These are phyloP conservation scores for Drosophila nr. fundita DNA, from an alignment of 2,888 invertebrate species.

Conservation along the genomic window DNA sequence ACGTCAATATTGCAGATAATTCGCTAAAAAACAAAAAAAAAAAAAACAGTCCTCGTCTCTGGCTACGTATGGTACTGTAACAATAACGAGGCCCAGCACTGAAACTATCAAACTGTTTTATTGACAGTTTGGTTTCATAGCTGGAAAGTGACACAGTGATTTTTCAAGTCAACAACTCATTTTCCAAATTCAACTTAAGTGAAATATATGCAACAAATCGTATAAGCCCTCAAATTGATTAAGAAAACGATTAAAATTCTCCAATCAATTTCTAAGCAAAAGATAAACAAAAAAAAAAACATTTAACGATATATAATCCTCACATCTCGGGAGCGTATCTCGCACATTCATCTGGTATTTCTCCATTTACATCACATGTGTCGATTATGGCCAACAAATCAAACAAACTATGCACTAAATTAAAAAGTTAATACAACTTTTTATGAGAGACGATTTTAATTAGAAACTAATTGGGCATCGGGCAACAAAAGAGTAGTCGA, in stretches of 20 bases:
- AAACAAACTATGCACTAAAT: slow-evolving; percentile 17
- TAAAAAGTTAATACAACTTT: slow-evolving; percentile 34
- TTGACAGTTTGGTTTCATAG: slow-evolving; percentile 46
- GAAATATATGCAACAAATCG: not conserved
- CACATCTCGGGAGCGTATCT: not conserved
- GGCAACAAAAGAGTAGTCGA: slow-evolving; percentile 40
- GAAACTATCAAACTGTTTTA: slow-evolving; percentile 13
- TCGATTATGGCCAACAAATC: slow-evolving; percentile 22
- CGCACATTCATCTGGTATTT: slow-evolving; percentile 5
- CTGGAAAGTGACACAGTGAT: slow-evolving; percentile 35
- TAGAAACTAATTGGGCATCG: slow-evolving; percentile 69
- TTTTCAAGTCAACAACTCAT: not conserved
- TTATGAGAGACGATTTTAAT: slow-evolving; percentile 65
- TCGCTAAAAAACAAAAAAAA: slow-evolving; percentile 1
- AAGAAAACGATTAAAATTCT: not conserved
- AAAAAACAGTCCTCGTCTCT: slow-evolving; percentile 61
- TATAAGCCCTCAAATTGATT: not conserved
- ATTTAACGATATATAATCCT: not conserved
- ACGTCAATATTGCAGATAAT: slow-evolving; percentile 55
- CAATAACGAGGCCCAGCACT: slow-evolving; percentile 9
- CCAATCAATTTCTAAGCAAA: not conserved
- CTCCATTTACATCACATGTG: not conserved
- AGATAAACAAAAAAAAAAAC: not conserved
- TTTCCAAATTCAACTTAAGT: not conserved
- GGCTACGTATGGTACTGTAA: slow-evolving; percentile 42